Base-by-base conservation (phyloP, 2,888 invertebrate genomes). In the Agriopis aurantiaria region DNA sequence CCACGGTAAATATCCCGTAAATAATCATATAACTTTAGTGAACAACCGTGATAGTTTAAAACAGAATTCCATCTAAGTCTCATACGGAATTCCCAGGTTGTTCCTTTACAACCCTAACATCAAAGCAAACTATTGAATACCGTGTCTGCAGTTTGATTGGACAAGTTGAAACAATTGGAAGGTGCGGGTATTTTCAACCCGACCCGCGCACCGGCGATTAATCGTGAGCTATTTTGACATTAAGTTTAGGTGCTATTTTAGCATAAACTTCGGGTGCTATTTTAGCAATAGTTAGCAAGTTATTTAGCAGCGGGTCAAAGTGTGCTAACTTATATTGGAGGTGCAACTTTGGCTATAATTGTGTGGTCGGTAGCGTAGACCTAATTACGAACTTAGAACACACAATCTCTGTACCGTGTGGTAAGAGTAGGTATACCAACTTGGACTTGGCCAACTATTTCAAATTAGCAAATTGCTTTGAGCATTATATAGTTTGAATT, bases 81-180 rank as follows among this genome's bases (percentile, higher is more conserved):
- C n/a, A n/a, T n/a, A n/a, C n/a, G n/a, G n/a, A n/a, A 43, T 43
- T 43, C 6, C 8, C 43, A 43, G 43, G 43, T 43, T 46, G 9
- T 9, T 14, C 9, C n/a, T 11, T 23, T 5, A 41, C 12, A 63
- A 17, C 65, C 65, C 65, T 66, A 33, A 55, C 10, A 9, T 55
- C 41, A 66, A 55, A 64, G 43, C 64, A 55, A 64, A 48, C 68
- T 65, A 67, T 73, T 73, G 67, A 67, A 72, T 75, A 63, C 55
- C 23, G 45, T 53, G 60, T 75, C 67, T 70, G 73, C 76, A 76
- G 74, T 76, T 76, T 80, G 78, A 84, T 82, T 82, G 82, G 71
- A 65, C 77, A 82, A 84, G 79, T 81, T 81, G 61, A 79, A 80
- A 80, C 84, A 77, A 78, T 80, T 75, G 77, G 65, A 70, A 70